A percentile compares a stretch with the other conserved stretches of the same genome.
Conservation (phyloP, 2,113 vertebrate species). For the Pterocles gutturalis region DNA sequence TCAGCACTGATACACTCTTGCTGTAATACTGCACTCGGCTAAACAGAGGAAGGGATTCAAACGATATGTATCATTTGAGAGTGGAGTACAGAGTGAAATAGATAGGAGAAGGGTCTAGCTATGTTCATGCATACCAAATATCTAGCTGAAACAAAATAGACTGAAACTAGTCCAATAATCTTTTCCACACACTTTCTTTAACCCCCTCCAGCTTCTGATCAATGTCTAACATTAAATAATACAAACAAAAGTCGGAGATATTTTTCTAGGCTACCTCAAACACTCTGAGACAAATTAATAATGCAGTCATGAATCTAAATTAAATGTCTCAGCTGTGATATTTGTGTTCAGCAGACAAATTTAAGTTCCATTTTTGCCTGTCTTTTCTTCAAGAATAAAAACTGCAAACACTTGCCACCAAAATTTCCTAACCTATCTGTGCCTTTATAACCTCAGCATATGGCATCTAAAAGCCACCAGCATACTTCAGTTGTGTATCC, state of each 20-base stretch:
- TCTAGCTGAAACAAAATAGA: slow-evolving; percentile 5
- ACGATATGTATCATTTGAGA: slow-evolving; percentile 53
- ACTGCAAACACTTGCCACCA: not conserved
- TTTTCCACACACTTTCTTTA: slow-evolving; percentile 8
- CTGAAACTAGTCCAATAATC: not conserved
- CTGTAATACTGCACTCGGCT: slow-evolving; percentile 16
- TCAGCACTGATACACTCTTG: not conserved
- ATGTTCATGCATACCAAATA: slow-evolving; percentile 32
- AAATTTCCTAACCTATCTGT: not conserved
- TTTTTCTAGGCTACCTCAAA: not conserved
- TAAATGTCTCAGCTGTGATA: not conserved
- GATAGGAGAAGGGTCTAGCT: slow-evolving; percentile 41
- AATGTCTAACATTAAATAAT: not conserved
- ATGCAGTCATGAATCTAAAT: not conserved
- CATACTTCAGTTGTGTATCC: not conserved
- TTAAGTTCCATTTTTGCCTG: not conserved
- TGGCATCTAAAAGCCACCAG: not conserved
- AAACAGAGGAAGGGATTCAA: slow-evolving; percentile 32
- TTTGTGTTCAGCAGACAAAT: not conserved
- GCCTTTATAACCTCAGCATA: not conserved
- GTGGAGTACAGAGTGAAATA: not conserved
- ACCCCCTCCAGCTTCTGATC: not conserved
- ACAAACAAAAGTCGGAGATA: not conserved
- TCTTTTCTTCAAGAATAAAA: not conserved
- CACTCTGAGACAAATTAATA: not conserved